A percentile compares a stretch with the other conserved stretches of the same genome.
phyloP scores from a whole-genome alignment of 2,888 invertebrate species.

The Minunthozetes semirufus region DNA sequence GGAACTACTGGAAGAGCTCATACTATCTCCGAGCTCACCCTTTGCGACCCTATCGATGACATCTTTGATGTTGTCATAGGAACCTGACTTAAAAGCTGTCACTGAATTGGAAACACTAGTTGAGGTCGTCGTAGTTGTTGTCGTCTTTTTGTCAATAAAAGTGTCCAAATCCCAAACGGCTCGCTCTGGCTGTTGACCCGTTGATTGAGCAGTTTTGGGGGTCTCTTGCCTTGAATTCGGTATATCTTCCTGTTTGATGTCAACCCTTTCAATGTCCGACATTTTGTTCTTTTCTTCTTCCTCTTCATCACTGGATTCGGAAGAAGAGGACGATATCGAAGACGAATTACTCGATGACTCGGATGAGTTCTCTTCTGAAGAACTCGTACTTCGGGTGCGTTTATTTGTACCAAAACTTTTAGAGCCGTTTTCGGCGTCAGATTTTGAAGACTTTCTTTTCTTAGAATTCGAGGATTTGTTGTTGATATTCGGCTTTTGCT shows the following conservation, averaged over 20 bases:
- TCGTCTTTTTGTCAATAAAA: conserved; percentile 35
- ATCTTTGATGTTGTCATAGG: conserved; percentile 23
- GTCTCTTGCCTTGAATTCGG: conserved; percentile 21
- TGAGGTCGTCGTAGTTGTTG: conserved; percentile 9
- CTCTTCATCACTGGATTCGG: conserved; percentile 32
- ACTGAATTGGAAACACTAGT: neutral
- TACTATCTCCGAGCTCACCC: conserved; percentile 32
- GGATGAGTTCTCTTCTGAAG: conserved; percentile 31
- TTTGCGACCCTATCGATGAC: conserved; percentile 36
- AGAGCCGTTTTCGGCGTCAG: conserved; percentile 16
- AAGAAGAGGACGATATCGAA: conserved; percentile 28
- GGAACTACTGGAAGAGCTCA: conserved; percentile 12
- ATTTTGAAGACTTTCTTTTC: conserved; percentile 26
- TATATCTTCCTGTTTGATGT: conserved; percentile 14
- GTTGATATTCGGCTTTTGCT: conserved; percentile 6
- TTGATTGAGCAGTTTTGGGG: conserved; percentile 1
- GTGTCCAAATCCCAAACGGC: conserved; percentile 31
- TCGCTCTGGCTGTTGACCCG: conserved; percentile 32
- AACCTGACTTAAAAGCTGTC: neutral
- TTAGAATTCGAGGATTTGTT: neutral
- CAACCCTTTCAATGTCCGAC: conserved; percentile 13
- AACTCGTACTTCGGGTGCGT: conserved; percentile 28
- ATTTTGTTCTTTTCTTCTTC: conserved; percentile 30
- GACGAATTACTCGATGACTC: conserved; percentile 32
- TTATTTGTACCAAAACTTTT: conserved; percentile 25